A percentile compares a stretch with the other conserved stretches of the same genome.
Evolutionary conservation across 2,888 invertebrate species (phyloP).

Genomic region (Gryllus longicercus): DNA sequence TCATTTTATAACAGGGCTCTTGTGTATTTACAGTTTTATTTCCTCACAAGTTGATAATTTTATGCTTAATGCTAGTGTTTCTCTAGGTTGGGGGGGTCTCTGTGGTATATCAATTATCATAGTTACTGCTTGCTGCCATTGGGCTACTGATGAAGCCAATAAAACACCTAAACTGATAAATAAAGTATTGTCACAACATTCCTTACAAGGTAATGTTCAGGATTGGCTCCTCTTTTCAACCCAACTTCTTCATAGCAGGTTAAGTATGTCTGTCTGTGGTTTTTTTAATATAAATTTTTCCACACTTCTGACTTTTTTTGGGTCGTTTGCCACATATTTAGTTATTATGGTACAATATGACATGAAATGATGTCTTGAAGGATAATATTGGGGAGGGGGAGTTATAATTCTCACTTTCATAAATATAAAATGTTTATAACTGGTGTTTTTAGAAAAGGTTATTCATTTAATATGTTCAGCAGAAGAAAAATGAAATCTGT

Average conservation of each 20-base stretch:
- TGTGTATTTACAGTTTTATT: background rate
- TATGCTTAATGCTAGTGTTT: background rate
- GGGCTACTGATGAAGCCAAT: background rate
- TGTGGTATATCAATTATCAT: background rate
- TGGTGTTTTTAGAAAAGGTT: too few relatives aligned
- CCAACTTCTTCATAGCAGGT: background rate
- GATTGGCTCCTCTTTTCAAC: background rate
- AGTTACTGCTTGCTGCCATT: background rate
- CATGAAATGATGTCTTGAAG: background rate
- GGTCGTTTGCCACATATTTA: background rate
- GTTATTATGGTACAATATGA: conserved; percentile 2
- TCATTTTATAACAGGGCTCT: background rate
- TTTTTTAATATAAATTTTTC: background rate
- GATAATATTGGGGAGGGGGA: background rate
- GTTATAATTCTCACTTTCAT: background rate
- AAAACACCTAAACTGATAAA: background rate
- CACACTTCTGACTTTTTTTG: background rate
- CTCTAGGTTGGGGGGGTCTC: background rate
- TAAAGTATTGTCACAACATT: background rate
- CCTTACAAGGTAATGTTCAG: background rate
- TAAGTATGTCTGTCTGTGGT: background rate
- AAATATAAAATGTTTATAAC: background rate
- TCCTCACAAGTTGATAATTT: background rate
- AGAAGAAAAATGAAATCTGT: too few relatives aligned
- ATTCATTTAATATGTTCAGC: too few relatives aligned